Base-by-base conservation (phyloP, 2,797 vertebrate genomes). In the Sphenodon punctatus region DNA sequence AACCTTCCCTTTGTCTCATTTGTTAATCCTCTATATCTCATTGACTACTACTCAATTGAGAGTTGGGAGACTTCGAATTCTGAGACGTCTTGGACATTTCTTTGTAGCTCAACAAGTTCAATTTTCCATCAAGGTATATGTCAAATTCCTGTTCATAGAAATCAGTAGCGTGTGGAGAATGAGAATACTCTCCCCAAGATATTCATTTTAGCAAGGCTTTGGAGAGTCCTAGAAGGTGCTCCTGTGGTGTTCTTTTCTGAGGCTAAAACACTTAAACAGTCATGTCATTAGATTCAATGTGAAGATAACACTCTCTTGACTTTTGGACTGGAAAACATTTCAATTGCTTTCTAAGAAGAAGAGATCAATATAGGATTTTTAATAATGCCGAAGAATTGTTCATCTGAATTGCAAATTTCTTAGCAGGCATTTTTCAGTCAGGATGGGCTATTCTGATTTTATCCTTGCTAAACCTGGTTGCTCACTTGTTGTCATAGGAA, bases 131-230 rank as follows among this genome's bases (percentile, higher is more conserved):
- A 34, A 86, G 23, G 70, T 42, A 63, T 1, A 2, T 39, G 60
- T 1, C 0, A 19, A 16, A 56, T 42, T 87, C 76, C 17, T 71
- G 70, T 75, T 38, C 58, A 63, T 56, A 10, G 22, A 34, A 14
- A 32, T 23, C 63, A 10, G 25, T n/a, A 38, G 46, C 14, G 3
- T 34, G 38, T 13, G 66, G 36, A 82, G 87, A 85, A 69, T 20
- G 6, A 6, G 49, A 20, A 51, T 86, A 56, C 25, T 25, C 5
- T 61, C 17, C n/a, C n/a, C 58, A 77, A 41, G 30, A 30, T 65
- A 9, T 58, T 74, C 82, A 53, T 59, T 34, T 38, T 86, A 88
- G 23, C 53, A 82, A 90, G 78, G 69, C 76, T 67, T 61, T 22
- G 72, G 69, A 75, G 79, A 42, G 45, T 63, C 59, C 59, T n/a